Base-by-base conservation (phyloP, 2,797 vertebrate genomes). In the Peromyscus aztecus region DNA sequence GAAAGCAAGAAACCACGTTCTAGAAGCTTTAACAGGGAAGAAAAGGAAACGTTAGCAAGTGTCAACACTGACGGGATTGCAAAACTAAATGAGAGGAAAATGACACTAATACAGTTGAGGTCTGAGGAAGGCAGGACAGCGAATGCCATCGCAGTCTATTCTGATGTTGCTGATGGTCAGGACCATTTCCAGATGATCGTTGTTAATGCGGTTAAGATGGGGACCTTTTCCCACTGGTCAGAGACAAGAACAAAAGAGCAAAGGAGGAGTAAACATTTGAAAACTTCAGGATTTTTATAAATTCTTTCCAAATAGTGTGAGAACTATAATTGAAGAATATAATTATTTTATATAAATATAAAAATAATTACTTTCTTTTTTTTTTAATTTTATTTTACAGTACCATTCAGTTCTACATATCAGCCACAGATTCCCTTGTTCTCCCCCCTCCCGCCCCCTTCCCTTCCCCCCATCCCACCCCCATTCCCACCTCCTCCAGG, bases 141-240 rank as follows among this genome's bases (percentile, higher is more conserved):
- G 29, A 88, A 52, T 85, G 90, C 65, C 83, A 84, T 65, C 83
- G 92, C 96, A 88, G 95, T 92, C 52, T 82, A 27, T 90, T 88
- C 90, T 97, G 94, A 92, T 94, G 40, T 52, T 77, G 34, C 81
- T 69, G 55, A 14, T 76, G 63, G 55, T 87, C 43, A 90, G 37
- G 87, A 85, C 71, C 29, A 59, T 88, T 97, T 96, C 81, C 95
- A 97, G 96, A 94, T 95, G 90, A 92, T 67, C 71, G 84, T 31
- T 67, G 59, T 77, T 97, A 73, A 94, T 88, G 59, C 49, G 34
- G 43, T 85, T 93, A 81, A 84, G 31, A 88, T 91, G 43, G 43
- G 85, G 93, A 97, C 31, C 21, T 91, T 91, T 94, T 77, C 85
- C 17, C 69, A 55, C 9, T 88, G 43, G 71, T 94, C 88, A 94